Evolutionary conservation across 2,797 vertebrate genomes (phyloP).

Genomic region (Epinephelus awoara): DNA sequence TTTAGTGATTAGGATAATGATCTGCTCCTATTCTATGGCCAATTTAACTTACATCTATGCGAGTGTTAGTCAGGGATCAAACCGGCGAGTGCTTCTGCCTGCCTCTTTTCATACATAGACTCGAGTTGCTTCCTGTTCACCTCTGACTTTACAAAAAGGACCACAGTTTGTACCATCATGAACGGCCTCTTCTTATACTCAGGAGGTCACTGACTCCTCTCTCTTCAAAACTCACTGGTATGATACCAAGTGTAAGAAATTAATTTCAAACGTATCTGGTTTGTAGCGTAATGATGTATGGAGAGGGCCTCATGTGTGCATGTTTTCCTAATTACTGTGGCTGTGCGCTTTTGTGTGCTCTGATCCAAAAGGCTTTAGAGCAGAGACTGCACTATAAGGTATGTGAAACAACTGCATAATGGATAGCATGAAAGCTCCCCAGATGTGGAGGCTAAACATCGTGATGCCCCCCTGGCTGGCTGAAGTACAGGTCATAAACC

Average conservation of each 20-base stretch:
- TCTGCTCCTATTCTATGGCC: conserved; percentile 42
- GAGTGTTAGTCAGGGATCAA: conserved; percentile 23
- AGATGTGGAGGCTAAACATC: too few relatives aligned
- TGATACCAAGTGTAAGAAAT: not conserved
- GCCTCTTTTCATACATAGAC: conserved; percentile 1
- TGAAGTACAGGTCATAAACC: too few relatives aligned
- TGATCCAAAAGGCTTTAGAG: not conserved
- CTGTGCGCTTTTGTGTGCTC: not conserved
- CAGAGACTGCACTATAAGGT: too few relatives aligned
- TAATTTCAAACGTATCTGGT: not conserved
- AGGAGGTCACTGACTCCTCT: not conserved
- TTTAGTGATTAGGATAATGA: conserved; percentile 63
- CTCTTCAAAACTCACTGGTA: not conserved
- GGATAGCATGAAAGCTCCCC: not conserved
- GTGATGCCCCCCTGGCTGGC: too few relatives aligned
- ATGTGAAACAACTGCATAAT: not conserved
- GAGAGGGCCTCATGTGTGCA: not conserved
- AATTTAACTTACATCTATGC: conserved; percentile 50
- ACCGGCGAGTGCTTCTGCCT: conserved; percentile 15
- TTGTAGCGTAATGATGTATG: not conserved
- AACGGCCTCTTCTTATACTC: conserved; percentile 10
- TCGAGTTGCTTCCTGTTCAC: not conserved
- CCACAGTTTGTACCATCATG: not conserved
- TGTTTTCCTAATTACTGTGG: conserved; percentile 6
- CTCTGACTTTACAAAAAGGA: conserved; percentile 22